phyloP scores from a whole-genome alignment of 1,140 invertebrate genomes.

The Epicauta chinensis region DNA sequence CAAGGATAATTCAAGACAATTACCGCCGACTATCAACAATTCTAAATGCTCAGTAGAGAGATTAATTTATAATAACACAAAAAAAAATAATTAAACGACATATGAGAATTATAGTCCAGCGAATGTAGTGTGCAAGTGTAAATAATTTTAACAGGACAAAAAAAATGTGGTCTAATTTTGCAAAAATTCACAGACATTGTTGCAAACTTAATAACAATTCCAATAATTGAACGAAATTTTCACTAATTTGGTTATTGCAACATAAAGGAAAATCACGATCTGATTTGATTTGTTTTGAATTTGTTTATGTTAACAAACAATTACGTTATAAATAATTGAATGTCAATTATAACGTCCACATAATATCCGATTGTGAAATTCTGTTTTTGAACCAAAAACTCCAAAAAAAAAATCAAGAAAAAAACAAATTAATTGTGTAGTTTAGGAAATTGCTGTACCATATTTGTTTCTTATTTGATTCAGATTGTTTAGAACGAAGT shows the following conservation, averaged over 20 bases:
- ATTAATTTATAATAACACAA: neutral
- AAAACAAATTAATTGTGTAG: slow-evolving; percentile 35
- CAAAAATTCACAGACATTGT: slow-evolving; percentile 15
- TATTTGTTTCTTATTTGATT: slow-evolving; percentile 16
- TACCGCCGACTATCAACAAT: slow-evolving; percentile 22
- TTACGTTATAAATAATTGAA: slow-evolving; percentile 25
- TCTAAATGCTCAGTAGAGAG: slow-evolving; percentile 40
- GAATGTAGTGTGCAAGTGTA: slow-evolving; percentile 34
- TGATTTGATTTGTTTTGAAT: neutral
- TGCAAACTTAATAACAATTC: slow-evolving; percentile 6
- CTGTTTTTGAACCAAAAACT: slow-evolving; percentile 15
- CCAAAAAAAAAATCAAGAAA: no score
- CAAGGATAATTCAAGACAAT: no score
- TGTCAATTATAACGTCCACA: slow-evolving; percentile 40
- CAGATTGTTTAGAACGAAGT: neutral
- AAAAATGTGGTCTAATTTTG: slow-evolving; percentile 7
- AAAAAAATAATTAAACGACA: slow-evolving; percentile 14
- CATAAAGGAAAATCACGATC: no score
- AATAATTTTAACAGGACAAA: slow-evolving; percentile 22
- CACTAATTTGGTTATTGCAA: neutral
- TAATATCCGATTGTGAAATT: slow-evolving; percentile 24
- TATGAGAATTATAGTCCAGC: slow-evolving; percentile 30
- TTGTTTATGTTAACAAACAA: neutral
- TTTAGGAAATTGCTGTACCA: slow-evolving; percentile 29
- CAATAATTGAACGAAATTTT: neutral